Evolutionary conservation across 2,888 invertebrate genomes (phyloP), one percentile per base, ranked within the genome.

Genomic region (Acrocyrtus sp.): DNA sequence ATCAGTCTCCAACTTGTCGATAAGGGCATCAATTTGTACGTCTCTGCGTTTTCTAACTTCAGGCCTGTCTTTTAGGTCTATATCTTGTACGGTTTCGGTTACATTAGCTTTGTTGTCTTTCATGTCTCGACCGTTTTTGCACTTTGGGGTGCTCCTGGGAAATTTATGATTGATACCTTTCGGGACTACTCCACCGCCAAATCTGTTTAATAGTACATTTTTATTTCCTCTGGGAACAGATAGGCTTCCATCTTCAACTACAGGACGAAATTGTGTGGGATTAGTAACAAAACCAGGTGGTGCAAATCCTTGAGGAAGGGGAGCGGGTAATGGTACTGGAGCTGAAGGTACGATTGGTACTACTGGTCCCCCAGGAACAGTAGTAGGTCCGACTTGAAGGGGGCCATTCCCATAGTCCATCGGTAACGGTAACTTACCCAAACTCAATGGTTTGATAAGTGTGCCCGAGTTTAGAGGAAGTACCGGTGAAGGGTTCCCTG

Each of bases 121-220:
- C 12, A 5, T 24, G 17, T 47, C 50, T 1, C 61, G 17, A 15
- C 50, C 48, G 2, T 26, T 27, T n/a, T 27, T 48, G 19, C 48
- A 43, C 5, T 10, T 45, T 15, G 8, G 45, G 8, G 39, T 43
- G 39, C 43, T 2, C 12, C 4, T 21, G 47, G 19, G 19, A 26
- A 24, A 19, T 19, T 12, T 12, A 24, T 58, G 19, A 3, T 22
- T 51, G 51, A 47, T n/a, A 19, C n/a, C n/a, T 12, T 6, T n/a
- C n/a, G n/a, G n/a, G n/a, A n/a, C n/a, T n/a, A 66, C 39, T 10
- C 48, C 66, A 21, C 66, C 66, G 10, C 66, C 66, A 21, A 48
- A 66, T 24, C 17, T 27, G 21, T 66, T 66, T 1, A 66, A 56
- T 19, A 66, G 12, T 1, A 66, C 57, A 24, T 66, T 57, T 39